Conservation (phyloP, 2,113 vertebrate species). For the Nanorana parkeri region DNA sequence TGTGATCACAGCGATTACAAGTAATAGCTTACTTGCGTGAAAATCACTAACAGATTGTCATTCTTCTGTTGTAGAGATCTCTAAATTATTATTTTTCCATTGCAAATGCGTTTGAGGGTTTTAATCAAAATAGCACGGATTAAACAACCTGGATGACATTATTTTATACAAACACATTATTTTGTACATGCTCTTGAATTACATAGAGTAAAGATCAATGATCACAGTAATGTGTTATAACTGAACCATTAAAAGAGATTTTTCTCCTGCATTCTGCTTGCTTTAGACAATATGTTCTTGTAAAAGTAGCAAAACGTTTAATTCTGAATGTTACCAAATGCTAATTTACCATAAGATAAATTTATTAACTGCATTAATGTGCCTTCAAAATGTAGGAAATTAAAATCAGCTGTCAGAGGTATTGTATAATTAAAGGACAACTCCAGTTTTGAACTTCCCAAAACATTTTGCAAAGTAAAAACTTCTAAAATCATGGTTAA, state of each 20-base stretch:
- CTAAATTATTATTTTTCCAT: neutral
- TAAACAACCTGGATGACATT: neutral
- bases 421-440: neutral
- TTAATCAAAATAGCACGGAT: neutral
- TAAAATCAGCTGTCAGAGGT: neutral
- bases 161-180: no score
- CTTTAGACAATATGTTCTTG: neutral
- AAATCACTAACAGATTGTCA: constrained; percentile 24
- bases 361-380: constrained; percentile 8
- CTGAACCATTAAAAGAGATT: neutral
- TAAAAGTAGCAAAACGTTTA: neutral
- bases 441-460: no score
- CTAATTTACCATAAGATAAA: neutral
- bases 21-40: neutral
- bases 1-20: constrained; percentile 10
- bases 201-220: neutral
- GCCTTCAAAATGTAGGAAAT: neutral
- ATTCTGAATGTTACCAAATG: constrained; percentile 35
- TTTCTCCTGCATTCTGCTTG: neutral
- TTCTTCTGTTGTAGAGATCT: neutral
- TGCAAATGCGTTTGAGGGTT: neutral
- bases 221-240: no score
- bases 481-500: neutral
- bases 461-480: neutral
- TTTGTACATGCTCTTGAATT: neutral